Conservation (phyloP, 1,140 invertebrate species). For the Pemphigus obesinymphae region DNA sequence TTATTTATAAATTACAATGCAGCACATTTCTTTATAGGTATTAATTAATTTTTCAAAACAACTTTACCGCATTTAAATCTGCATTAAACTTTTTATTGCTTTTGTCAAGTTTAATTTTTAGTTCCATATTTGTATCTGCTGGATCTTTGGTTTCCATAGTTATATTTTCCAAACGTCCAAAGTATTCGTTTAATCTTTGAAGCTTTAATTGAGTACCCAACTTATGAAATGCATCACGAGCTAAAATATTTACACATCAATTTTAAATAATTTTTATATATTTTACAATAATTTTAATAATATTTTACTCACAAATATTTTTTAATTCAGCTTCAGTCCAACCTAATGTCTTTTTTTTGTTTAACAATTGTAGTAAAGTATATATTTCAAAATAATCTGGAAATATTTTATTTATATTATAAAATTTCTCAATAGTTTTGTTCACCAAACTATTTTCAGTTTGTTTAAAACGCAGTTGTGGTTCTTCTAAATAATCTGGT, state of each 20-base stretch:
- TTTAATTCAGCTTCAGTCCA: slow-evolving; percentile 12
- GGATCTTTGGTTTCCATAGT: not conserved
- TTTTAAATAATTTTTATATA: not conserved
- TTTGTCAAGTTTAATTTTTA: slow-evolving; percentile 20
- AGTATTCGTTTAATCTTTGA: slow-evolving; percentile 2
- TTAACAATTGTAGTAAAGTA: slow-evolving; percentile 7
- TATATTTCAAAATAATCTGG: slow-evolving; percentile 24
- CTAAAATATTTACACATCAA: not conserved
- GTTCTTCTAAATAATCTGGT: slow-evolving; percentile 16
- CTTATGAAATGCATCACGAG: slow-evolving; percentile 9
- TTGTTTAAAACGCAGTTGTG: not conserved
- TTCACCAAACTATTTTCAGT: not conserved
- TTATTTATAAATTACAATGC: not conserved
- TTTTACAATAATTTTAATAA: not conserved
- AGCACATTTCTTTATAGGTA: not conserved
- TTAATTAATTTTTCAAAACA: not conserved
- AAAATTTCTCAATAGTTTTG: slow-evolving; percentile 30
- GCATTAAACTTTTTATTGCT: slow-evolving; percentile 3
- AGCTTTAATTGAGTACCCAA: slow-evolving; percentile 1
- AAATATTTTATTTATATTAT: slow-evolving; percentile 17
- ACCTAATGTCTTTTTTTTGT: slow-evolving; percentile 10
- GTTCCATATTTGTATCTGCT: slow-evolving; percentile 1
- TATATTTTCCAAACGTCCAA: not conserved
- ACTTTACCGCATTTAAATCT: not conserved
- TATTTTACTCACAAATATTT: slow-evolving; percentile 13